Base-by-base conservation (phyloP, 2,797 vertebrate genomes). In the Parauchenoglanis punctatus region DNA sequence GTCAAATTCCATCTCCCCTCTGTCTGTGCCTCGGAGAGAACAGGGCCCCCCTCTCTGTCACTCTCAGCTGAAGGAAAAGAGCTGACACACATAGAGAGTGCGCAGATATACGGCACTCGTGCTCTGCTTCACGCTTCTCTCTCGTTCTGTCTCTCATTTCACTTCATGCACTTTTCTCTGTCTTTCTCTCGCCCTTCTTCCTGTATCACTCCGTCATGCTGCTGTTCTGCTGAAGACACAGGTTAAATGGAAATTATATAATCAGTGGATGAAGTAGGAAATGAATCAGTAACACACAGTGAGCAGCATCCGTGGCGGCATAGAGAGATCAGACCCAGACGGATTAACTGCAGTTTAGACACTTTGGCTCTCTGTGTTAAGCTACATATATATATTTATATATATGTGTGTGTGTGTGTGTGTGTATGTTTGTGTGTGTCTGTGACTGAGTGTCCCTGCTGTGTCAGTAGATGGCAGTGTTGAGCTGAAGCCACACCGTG, bases 381-480 rank as follows among this genome's bases (percentile, higher is more conserved):
- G 13, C 25, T 85, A 20, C 77, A 52, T 52, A 75, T 75, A 6
- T 75, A 13, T 75, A 8, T 56, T 1, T 56, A 7, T 56, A 15
- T 31, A 7, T 31, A 4, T 58, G 18, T 65, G n/a, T 80, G 44
- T 86, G 87, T 85, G 8, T 46, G 35, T 80, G 88, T 87, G 81
- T 77, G 73, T 52, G n/a, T 89, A 82, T 80, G 52, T 87, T 85
- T 70, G 85, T 77, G 58, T 25, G 40, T 63, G 31, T 44, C 84
- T 67, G 1, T 73, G 88, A 3, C 80, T 23, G 1, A 3, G 31
- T 6, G 6, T 10, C 8, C 12, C 67, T 72, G 18, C 20, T 35
- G 15, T 11, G 91, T 92, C 95, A 93, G 93, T 91, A 95, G 95
- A 91, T 93, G 95, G 94, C 95, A 95, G 91, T 95, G 89, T 95